Base-by-base conservation (phyloP, 1,140 invertebrate genomes). In the Zeugodacus cucurbitae region DNA sequence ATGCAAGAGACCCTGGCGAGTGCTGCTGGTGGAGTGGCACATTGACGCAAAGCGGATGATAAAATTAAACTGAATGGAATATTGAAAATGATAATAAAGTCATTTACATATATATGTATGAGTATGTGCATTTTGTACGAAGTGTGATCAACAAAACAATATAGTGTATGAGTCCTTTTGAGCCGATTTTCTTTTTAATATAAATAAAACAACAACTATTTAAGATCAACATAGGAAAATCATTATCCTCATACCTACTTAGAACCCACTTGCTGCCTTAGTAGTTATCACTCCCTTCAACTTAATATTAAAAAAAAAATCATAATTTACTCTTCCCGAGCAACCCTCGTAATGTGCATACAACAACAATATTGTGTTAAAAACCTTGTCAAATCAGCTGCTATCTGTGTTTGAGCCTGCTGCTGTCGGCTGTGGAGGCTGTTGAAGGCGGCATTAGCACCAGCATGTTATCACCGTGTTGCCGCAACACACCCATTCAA, bases 41-140 rank as follows among this genome's bases (percentile, higher is more conserved):
- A 62, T 59, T 34, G 57, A 59, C 85, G 26, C 54, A 62, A 87
- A 54, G 85, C 48, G 48, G 48, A 58, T 58, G 85, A 87, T 59
- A 59, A 62, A 87, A 87, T 87, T 87, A 87, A 62, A 87, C 34
- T 58, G 34, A 87, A 87, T 58, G 85, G 44, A 58, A 87, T 48
- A 82, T 82, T 44, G 74, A 82, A 82, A 54, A 37, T 44, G n/a
- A 82, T 22, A 48, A 82, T 48, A 82, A 78, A 48, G 41, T 82
- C 34, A 48, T 44, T 11, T 22, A 48, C n/a, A 48, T 78, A n/a
- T 26, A 5, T 67, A 67, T 67, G 32, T 67, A 34, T n/a, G n/a
- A 5, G 58, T 34, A 20, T 29, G 32, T 67, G 14, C 34, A 62
- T 17, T 54, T 26, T 26, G 8, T 62, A 62, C 26, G n/a, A 62